These are phyloP conservation scores for Cinara cedri DNA, from an alignment of 2,888 invertebrate genomes.

Conservation along the genomic window DNA sequence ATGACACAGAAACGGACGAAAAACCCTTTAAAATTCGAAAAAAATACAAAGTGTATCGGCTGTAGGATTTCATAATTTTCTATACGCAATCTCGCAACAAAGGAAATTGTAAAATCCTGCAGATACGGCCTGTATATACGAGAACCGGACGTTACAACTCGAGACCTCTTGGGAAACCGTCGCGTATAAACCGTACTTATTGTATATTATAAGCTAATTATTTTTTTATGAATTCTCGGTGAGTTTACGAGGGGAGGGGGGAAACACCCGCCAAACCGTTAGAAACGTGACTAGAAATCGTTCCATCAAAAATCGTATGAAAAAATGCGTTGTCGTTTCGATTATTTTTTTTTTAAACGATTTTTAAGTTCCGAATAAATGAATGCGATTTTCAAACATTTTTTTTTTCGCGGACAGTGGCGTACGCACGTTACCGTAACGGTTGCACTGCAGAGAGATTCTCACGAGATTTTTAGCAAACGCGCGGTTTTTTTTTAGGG, in stretches of 20 bases:
- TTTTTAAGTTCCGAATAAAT: background rate
- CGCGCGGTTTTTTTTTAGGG: background rate
- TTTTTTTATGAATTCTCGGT: conserved; percentile 1
- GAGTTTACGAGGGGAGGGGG: background rate
- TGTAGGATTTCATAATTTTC: too few species aligned
- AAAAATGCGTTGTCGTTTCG: background rate
- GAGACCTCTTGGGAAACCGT: background rate
- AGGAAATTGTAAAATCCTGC: too few species aligned
- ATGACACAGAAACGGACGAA: background rate
- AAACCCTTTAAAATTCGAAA: conserved; percentile 25
- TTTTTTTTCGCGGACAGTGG: background rate
- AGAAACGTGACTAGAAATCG: conserved; percentile 19
- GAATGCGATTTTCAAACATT: background rate
- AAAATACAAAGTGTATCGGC: too few species aligned
- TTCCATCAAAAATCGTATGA: too few species aligned
- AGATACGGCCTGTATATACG: background rate
- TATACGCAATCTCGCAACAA: too few species aligned
- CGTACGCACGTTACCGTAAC: background rate
- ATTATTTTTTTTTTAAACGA: background rate
- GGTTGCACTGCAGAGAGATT: conserved; percentile 5
- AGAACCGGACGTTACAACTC: background rate
- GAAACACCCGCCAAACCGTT: background rate
- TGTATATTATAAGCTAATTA: conserved; percentile 10
- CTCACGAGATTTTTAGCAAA: conserved; percentile 51
- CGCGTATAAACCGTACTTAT: too few species aligned